phyloP scores from a whole-genome alignment of 2,888 invertebrate genomes.

The Encarsia formosa region DNA sequence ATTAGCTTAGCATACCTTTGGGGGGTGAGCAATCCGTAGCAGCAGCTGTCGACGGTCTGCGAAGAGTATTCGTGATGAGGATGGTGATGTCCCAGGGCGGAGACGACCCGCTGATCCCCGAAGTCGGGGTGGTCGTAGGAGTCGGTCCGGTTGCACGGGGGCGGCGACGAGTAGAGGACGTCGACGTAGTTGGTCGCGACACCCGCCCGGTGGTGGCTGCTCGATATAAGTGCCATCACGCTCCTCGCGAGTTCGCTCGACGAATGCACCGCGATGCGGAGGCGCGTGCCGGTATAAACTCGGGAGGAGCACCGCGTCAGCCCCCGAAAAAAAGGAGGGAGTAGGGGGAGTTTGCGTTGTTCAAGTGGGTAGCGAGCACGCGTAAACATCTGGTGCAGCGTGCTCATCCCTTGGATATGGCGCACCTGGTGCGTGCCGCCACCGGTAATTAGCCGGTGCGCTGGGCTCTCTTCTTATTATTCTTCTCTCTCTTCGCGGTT shows the following conservation, averaged over 20 bases:
- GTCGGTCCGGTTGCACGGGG: conserved; percentile 22
- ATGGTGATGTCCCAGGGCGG: conserved; percentile 8
- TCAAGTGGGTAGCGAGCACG: too few relatives aligned
- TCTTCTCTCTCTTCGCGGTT: too few relatives aligned
- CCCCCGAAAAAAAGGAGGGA: too few relatives aligned
- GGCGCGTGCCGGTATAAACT: too few relatives aligned
- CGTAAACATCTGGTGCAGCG: too few relatives aligned
- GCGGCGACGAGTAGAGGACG: conserved; percentile 23
- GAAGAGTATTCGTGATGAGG: conserved; percentile 34
- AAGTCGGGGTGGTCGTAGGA: conserved; percentile 36
- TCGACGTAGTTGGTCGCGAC: conserved; percentile 28
- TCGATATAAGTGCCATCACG: conserved; percentile 44
- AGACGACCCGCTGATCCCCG: conserved; percentile 33
- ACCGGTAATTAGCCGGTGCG: background rate
- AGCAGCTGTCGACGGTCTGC: conserved; percentile 35
- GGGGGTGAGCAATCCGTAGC: conserved; percentile 38
- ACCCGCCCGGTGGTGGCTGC: conserved; percentile 21
- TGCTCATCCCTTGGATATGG: conserved; percentile 45
- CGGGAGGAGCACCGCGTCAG: too few relatives aligned
- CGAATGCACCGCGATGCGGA: conserved; percentile 18
- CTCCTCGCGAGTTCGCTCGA: background rate
- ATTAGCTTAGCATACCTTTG: conserved; percentile 38
- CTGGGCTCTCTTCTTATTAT: too few relatives aligned
- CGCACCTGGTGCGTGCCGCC: conserved; percentile 40
- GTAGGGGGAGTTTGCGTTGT: too few relatives aligned